Base-by-base conservation (phyloP, 2,113 vertebrate genomes). In the Scatophagus argus region DNA sequence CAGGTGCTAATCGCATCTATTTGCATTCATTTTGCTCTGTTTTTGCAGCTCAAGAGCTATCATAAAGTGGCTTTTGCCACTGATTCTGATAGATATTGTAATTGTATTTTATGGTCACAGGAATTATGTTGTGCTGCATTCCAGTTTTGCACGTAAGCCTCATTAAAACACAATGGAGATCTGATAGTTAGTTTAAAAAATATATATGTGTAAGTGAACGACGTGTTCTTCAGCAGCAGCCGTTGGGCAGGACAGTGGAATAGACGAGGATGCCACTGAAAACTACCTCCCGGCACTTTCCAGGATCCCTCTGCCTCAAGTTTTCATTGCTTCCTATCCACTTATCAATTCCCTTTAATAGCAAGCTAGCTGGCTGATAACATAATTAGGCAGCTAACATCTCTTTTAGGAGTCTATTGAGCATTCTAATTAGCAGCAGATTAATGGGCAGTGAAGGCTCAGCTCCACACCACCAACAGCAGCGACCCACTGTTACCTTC, bases 371-470 rank as follows among this genome's bases (percentile, higher is more conserved):
- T 71, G 61, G 85, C 77, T 94, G 93, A 94, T 93, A 78, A 86
- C 58, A 82, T 93, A 84, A 93, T 94, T 91, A 92, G 87, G 75
- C 81, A 84, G 74, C 82, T 44, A 93, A 79, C 85, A 85, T 89
- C 64, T 93, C 87, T 94, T 92, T 95, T 86, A 91, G 73, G 85
- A 93, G 66, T 90, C 83, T 90, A 88, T 81, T 86, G 83, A 92
- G 80, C 83, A 88, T 93, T 92, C 74, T 92, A 92, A 94, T 93
- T 94, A 89, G 82, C 56, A 83, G 81, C 89, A 94, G 83, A 91
- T 92, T 94, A 93, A 93, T 91, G 89, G 75, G 39, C 58, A 89
- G 71, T 36, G 79, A 72, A 49, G 47, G 29, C 86, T 89, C 69
- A 78, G 81, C 85, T 91, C 70, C 77, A 73, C 79, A 79, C 89